Conservation (phyloP, 2,888 invertebrate species). For the Slavum lentiscoides region DNA sequence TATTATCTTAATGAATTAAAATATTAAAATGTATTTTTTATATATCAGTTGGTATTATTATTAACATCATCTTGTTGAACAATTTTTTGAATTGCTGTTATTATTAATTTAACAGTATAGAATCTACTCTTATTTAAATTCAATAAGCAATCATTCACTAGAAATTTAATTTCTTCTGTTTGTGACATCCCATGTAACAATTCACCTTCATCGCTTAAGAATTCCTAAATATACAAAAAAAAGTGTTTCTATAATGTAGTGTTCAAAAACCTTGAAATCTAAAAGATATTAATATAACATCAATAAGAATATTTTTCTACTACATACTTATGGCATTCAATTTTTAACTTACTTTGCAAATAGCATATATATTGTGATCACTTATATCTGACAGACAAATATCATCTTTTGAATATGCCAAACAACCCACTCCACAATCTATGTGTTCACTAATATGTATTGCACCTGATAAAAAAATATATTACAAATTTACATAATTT, state of each 20-base stretch:
- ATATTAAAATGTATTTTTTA: no score
- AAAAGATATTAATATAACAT: not conserved
- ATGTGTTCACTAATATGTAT: constrained; percentile 30
- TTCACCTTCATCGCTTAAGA: constrained; percentile 1
- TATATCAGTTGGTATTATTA: no score
- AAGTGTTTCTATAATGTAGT: not conserved
- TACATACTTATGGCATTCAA: not conserved
- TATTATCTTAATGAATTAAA: no score
- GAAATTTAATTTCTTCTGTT: not conserved
- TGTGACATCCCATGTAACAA: constrained; percentile 23
- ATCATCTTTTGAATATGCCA: constrained; percentile 38
- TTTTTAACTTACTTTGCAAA: constrained; percentile 38
- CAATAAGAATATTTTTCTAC: not conserved
- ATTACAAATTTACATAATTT: not conserved
- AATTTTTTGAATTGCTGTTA: constrained; percentile 13
- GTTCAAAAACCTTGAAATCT: not conserved
- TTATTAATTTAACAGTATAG: constrained; percentile 30
- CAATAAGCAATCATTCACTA: constrained; percentile 26
- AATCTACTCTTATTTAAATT: constrained; percentile 16
- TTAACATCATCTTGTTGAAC: not conserved
- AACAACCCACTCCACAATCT: constrained; percentile 34
- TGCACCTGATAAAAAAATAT: not conserved
- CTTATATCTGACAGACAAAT: constrained; percentile 25
- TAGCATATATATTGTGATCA: constrained; percentile 40
- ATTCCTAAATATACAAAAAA: constrained; percentile 37